Conservation (phyloP, 1,140 invertebrate species). For the Leptestheria dahalacensis region DNA sequence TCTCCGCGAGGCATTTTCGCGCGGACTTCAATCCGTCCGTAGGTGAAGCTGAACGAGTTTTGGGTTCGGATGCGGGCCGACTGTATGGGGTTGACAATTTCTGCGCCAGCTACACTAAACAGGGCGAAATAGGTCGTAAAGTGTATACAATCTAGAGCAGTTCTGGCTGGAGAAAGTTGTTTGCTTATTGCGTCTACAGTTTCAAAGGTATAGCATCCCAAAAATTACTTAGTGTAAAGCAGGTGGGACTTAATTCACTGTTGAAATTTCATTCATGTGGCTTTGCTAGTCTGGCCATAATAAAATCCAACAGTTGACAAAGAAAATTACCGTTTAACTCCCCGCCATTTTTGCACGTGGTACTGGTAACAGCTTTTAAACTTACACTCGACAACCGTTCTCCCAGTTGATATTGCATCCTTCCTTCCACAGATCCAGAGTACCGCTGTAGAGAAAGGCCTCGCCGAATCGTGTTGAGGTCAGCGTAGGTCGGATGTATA, state of each 20-base stretch:
- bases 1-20: conserved; percentile 33
- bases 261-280: no score
- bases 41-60: conserved; percentile 27
- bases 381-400: neutral
- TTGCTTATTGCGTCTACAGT: no score
- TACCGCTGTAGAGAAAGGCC: conserved; percentile 26
- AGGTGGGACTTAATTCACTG: no score
- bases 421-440: conserved; percentile 22
- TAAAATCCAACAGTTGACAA: no score
- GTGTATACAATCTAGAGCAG: no score
- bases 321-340: no score
- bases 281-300: no score
- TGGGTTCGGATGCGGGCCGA: conserved; percentile 30
- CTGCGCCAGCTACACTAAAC: conserved; percentile 14
- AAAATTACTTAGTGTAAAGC: no score
- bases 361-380: neutral
- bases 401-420: conserved; percentile 10
- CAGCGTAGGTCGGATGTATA: conserved; percentile 29
- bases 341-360: neutral
- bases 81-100: conserved; percentile 27
- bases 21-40: conserved; percentile 32
- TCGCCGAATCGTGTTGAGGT: conserved; percentile 28
- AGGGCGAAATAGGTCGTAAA: no score
- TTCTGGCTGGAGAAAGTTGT: no score
- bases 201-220: no score